These are phyloP conservation scores for Leptobrachium ailaonicum DNA, from an alignment of 2,113 vertebrate genomes.

Conservation along the genomic window DNA sequence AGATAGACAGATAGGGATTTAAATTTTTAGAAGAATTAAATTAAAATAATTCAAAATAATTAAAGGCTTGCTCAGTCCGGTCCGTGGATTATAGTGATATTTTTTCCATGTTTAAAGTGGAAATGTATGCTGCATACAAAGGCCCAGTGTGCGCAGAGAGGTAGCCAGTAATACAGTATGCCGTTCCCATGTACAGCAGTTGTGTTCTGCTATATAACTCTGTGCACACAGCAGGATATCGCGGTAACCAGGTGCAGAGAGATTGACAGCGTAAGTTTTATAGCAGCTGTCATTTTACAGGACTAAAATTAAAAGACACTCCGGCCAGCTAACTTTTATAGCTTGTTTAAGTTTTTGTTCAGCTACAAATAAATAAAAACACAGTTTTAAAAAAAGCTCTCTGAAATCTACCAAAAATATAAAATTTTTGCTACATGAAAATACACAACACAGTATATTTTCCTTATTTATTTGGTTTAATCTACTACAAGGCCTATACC, in stretches of 20 bases:
- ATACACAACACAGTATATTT: background rate
- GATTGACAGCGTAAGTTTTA: constrained; percentile 49
- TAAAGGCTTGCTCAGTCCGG: constrained; percentile 9
- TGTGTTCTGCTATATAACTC: constrained; percentile 46
- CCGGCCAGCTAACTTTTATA: constrained; percentile 46
- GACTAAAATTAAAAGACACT: constrained; percentile 49
- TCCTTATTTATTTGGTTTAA: background rate
- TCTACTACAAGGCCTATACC: too few relatives aligned
- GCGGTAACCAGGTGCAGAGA: constrained; percentile 49
- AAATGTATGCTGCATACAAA: constrained; percentile 42
- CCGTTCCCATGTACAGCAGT: constrained; percentile 41
- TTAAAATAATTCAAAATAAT: background rate
- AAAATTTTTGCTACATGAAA: background rate
- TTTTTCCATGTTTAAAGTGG: constrained; percentile 37
- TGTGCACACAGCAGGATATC: constrained; percentile 44
- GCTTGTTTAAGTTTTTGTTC: constrained; percentile 36
- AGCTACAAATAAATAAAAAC: background rate
- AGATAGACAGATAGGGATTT: too few relatives aligned
- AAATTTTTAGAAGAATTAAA: too few relatives aligned
- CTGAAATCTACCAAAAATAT: background rate
- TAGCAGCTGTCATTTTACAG: constrained; percentile 47
- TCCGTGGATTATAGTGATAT: constrained; percentile 24
- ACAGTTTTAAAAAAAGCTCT: background rate
- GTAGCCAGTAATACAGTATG: constrained; percentile 30
- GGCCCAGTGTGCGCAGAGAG: constrained; percentile 40